Percentiles rank a stretch among this genome's conserved stretches.
phyloP scores from a whole-genome alignment of 2,888 invertebrate genomes.

The Macrosiphum euphorbiae region DNA sequence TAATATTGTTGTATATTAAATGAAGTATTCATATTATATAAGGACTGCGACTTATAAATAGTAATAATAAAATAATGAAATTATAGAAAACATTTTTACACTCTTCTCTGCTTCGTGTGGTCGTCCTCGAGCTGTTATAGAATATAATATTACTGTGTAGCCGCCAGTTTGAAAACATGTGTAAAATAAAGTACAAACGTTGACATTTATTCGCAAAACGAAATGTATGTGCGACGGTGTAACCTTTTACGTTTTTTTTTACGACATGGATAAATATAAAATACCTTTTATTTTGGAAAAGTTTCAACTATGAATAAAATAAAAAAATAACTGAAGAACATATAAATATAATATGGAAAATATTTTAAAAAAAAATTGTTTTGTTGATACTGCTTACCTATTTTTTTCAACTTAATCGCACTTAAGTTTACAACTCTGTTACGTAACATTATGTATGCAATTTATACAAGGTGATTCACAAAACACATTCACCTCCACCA shows the following conservation, averaged over 20 bases:
- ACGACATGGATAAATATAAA: neutral
- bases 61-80: neutral
- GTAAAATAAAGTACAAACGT: conserved; percentile 29
- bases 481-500: no score
- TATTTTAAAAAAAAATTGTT: neutral
- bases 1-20: neutral
- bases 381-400: neutral
- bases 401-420: neutral
- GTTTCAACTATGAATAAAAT: conserved; percentile 14
- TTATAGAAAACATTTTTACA: neutral
- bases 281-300: conserved; percentile 28
- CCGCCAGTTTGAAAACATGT: neutral
- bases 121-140: neutral
- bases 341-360: neutral
- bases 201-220: conserved; percentile 48
- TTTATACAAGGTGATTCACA: no score
- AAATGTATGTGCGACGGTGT: neutral
- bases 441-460: no score
- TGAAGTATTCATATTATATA: neutral
- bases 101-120: neutral
- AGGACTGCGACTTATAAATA: neutral
- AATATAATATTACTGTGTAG: neutral
- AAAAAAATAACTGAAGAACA: neutral
- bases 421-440: no score
- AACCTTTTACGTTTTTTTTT: conserved; percentile 30